phyloP scores from a whole-genome alignment of 2,113 vertebrate species.

The Albula goreensis region DNA sequence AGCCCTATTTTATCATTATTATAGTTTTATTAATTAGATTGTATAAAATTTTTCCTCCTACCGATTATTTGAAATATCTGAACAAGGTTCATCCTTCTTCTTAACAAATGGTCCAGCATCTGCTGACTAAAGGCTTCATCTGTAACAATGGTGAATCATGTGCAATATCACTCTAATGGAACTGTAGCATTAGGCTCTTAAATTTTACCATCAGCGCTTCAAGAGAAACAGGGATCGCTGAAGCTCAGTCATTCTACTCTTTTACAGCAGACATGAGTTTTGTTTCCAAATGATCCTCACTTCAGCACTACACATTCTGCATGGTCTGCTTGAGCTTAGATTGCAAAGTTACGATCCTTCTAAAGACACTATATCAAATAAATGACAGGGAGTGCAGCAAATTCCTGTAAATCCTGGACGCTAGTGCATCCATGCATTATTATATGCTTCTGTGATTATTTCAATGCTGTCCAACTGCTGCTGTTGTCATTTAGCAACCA shows the following conservation, averaged over 20 bases:
- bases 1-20: neutral
- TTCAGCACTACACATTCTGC: constrained; percentile 25
- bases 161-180: constrained; percentile 53
- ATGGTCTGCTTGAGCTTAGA: neutral
- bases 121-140: constrained; percentile 57
- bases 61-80: constrained; percentile 43
- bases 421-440: neutral
- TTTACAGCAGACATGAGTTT: constrained; percentile 52
- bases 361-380: neutral
- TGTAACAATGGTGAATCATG: constrained; percentile 60
- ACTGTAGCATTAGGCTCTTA: constrained; percentile 66
- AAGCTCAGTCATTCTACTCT: constrained; percentile 50
- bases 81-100: constrained; percentile 59
- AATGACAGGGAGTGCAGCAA: neutral
- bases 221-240: constrained; percentile 58
- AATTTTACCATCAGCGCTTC: constrained; percentile 63
- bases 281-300: constrained; percentile 44
- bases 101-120: constrained; percentile 55
- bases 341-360: neutral
- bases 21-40: neutral
- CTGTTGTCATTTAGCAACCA: neutral
- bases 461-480: neutral
- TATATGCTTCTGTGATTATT: neutral
- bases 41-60: constrained; percentile 16
- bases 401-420: neutral